These are phyloP conservation scores for Limnephilus lunatus DNA, from an alignment of 2,888 invertebrate genomes.

Conservation along the genomic window DNA sequence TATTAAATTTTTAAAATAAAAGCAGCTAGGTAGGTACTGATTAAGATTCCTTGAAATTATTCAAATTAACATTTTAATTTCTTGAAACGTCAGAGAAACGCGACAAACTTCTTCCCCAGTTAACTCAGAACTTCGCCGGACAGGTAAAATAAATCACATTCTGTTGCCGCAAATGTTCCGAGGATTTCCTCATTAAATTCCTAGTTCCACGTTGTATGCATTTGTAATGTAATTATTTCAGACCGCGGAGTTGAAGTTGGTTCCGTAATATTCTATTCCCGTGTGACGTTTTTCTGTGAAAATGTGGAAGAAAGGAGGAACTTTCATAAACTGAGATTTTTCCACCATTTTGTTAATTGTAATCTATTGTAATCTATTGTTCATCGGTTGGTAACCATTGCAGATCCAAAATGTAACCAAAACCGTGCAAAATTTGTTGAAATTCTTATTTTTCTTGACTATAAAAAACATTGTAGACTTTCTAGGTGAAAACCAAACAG, in stretches of 20 bases:
- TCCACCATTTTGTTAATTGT: background rate
- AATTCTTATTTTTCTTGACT: no score
- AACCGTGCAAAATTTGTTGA: background rate
- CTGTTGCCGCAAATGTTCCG: background rate
- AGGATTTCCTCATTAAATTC: background rate
- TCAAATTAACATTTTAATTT: background rate
- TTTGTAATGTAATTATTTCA: slow-evolving; percentile 2
- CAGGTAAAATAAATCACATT: background rate
- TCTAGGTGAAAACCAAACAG: no score
- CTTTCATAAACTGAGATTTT: background rate
- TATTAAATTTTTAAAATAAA: background rate
- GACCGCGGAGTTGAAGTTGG: background rate
- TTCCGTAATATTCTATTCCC: background rate
- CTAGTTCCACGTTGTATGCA: background rate
- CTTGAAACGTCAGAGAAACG: background rate
- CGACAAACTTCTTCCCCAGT: background rate
- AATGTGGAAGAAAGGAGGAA: background rate
- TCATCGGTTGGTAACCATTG: background rate
- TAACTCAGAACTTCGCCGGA: background rate
- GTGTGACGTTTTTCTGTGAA: background rate
- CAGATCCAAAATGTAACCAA: background rate
- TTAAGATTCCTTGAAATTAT: background rate
- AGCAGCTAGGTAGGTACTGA: background rate
- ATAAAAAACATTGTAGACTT: no score
- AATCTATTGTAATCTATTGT: background rate